Percentiles rank a stretch among this genome's conserved stretches.
Evolutionary conservation across 2,888 invertebrate species (phyloP).

Genomic region (Drosophila limbata): DNA sequence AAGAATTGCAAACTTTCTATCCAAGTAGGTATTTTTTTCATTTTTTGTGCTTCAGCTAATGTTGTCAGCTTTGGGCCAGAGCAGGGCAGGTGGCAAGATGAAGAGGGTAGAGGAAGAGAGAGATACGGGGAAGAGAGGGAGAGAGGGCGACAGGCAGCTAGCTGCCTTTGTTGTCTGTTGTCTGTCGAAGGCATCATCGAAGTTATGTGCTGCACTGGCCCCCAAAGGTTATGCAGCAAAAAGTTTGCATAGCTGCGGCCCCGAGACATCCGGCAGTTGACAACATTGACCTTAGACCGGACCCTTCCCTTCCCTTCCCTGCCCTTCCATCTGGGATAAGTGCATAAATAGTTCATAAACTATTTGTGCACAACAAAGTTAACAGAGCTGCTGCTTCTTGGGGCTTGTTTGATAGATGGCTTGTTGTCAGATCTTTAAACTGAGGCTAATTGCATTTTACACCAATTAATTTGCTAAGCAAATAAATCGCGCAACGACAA

Average conservation of each 20-base stretch:
- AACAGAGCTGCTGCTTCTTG: constrained; percentile 4
- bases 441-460: constrained; percentile 72
- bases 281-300: constrained; percentile 68
- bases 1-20: constrained; percentile 76
- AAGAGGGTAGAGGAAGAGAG: no score
- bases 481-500: constrained; percentile 40
- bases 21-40: constrained; percentile 23
- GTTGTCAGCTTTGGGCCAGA: neutral
- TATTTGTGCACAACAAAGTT: constrained; percentile 49
- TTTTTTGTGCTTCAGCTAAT: constrained; percentile 12
- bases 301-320: constrained; percentile 7
- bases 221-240: constrained; percentile 60
- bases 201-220: constrained; percentile 61
- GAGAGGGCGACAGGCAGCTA: neutral
- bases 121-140: neutral
- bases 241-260: constrained; percentile 64
- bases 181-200: constrained; percentile 78
- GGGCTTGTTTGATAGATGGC: neutral
- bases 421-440: constrained; percentile 18
- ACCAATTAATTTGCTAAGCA: constrained; percentile 66
- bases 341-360: constrained; percentile 78
- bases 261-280: constrained; percentile 51
- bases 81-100: neutral
- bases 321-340: constrained; percentile 44
- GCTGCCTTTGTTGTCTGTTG: constrained; percentile 72